Evolutionary conservation across 92 coral and sea anemone genomes (phyloP), one percentile per base, ranked within the genome.

Genomic region (Micromussa lordhowensis): DNA sequence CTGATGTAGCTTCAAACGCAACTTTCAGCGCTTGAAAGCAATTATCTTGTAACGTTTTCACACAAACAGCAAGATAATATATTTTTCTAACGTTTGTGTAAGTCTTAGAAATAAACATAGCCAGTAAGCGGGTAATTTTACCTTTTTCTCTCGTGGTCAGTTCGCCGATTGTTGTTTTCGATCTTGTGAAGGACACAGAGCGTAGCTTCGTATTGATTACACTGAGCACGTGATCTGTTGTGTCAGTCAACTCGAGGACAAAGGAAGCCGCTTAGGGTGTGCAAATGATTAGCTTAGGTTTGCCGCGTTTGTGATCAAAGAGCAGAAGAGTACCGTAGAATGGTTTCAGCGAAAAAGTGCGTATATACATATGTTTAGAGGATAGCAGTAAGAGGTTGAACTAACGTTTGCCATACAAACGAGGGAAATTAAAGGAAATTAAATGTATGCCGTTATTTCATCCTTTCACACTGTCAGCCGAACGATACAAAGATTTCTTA

Each of bases 201-300:
- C 89, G 89, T 75, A 86, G 89, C 89, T 77, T 86, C 77, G 77
- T 86, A 77, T 86, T 86, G 83, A 86, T 86, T 86, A 84, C 86
- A 79, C 29, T 34, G 71, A 54, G 61, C 90, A 87, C 90, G 90
- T 87, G 90, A 87, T 58, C 79, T 87, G 85, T 81, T 58, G 38
- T 64, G 70, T 80, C 85, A 87, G 79, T 87, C 80, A 79, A 36
- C 90, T 38, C 78, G 80, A 38, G 44, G 54, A 87, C 90, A 87
- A 87, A 87, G 86, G 90, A 54, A 18, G 53, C 82, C 83, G 89
- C 55, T 83, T 26, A 35, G 58, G n/a, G 19, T 35, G 80, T 53
- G 4, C 2, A 69, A 69, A 69, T 69, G 32, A 29, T 71, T 32
- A 19, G 21, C 5, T 73, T 73, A 26, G 21, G 24, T 18, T n/a